Percentiles rank a stretch among this genome's conserved stretches.
Conservation (phyloP, 2,113 vertebrate species). For the Nothocercus nigrocapillus region DNA sequence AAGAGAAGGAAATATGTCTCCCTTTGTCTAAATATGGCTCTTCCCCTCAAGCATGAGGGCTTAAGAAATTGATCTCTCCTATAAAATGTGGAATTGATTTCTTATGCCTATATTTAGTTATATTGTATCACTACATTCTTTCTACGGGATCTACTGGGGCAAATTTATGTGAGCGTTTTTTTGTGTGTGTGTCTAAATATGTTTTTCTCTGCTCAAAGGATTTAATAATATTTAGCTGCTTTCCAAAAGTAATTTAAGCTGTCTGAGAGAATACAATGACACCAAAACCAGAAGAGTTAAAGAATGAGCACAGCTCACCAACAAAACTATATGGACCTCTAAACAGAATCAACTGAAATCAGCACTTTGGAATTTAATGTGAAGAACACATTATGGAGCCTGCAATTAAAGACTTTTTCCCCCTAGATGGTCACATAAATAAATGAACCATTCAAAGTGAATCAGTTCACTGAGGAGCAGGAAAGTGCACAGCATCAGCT, state of each 20-base stretch:
- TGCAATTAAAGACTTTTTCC: conserved; percentile 71
- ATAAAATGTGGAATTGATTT: neutral
- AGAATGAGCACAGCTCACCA: conserved; percentile 30
- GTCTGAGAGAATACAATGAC: neutral
- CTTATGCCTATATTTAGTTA: neutral
- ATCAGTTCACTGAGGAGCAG: conserved; percentile 66
- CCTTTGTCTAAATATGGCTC: neutral
- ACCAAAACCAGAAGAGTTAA: conserved; percentile 21
- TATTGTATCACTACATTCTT: neutral
- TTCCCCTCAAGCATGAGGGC: no score
- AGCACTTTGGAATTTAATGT: conserved; percentile 72
- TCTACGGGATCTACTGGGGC: fast-evolving
- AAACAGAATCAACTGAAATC: conserved; percentile 69
- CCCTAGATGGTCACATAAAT: conserved; percentile 75
- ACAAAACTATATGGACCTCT: conserved; percentile 67
- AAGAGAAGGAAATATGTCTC: neutral
- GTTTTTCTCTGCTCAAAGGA: neutral
- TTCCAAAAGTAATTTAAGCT: neutral
- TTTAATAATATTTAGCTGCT: neutral
- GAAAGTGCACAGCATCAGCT: conserved; percentile 57
- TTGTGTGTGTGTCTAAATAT: neutral
- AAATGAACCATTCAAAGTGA: conserved; percentile 70
- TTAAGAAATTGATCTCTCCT: neutral
- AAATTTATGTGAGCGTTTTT: neutral
- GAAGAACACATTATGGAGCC: conserved; percentile 70